phyloP scores from a whole-genome alignment of 1,140 invertebrate genomes.

The Aphelenchoides avenae region DNA sequence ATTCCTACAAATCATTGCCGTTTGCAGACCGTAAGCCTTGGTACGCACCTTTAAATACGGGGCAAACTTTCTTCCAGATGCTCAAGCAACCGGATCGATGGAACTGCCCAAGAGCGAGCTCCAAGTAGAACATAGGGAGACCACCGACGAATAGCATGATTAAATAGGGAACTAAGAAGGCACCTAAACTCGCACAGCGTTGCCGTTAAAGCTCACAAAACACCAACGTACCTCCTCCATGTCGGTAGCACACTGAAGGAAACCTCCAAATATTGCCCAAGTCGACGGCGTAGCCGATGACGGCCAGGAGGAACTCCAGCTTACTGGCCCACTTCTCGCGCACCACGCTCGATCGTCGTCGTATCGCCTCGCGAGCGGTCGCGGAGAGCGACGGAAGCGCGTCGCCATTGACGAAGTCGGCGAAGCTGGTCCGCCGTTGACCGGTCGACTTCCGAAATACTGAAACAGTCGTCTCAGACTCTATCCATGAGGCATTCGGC shows the following conservation, averaged over 20 bases:
- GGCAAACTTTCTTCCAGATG: constrained; percentile 91
- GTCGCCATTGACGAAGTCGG: too few species aligned
- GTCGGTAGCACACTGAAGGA: constrained; percentile 63
- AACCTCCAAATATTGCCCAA: constrained; percentile 77
- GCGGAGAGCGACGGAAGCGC: too few species aligned
- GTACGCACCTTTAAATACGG: constrained; percentile 86
- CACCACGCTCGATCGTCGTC: constrained; percentile 24
- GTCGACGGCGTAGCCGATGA: constrained; percentile 67
- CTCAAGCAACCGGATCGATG: constrained; percentile 83
- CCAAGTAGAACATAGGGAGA: constrained; percentile 83
- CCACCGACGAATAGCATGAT: constrained; percentile 87
- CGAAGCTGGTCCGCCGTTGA: too few species aligned
- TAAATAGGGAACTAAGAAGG: constrained; percentile 91
- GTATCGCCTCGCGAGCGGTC: too few species aligned
- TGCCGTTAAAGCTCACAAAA: constrained; percentile 5
- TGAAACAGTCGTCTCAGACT: too few species aligned
- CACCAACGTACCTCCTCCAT: constrained; percentile 59
- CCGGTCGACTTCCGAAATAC: too few species aligned
- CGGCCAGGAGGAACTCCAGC: constrained; percentile 83
- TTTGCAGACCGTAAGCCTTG: neutral
- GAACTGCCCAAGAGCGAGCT: constrained; percentile 72
- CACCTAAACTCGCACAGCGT: constrained; percentile 69
- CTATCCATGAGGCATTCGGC: too few species aligned
- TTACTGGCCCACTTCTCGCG: constrained; percentile 73
- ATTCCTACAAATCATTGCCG: constrained; percentile 68